Conservation (phyloP, 2,797 vertebrate genomes). For the Coreius guichenoti region DNA sequence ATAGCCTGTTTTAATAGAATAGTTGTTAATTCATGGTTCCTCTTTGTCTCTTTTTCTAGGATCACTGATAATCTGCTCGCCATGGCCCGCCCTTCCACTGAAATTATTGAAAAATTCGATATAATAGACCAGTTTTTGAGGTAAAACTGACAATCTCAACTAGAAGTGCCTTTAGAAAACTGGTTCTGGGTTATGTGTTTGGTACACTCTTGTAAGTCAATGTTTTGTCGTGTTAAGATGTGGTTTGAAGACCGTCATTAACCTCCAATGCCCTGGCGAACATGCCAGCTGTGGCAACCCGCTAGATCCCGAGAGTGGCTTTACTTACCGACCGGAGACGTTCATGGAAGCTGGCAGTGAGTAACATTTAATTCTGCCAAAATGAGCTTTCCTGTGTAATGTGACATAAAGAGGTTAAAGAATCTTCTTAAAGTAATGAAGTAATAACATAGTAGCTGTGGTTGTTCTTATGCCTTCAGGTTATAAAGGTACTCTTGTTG, state of each 20-base stretch:
- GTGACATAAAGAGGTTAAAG: not conserved
- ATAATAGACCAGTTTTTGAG: slow-evolving; percentile 92
- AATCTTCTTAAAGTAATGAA: not conserved
- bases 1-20: not conserved
- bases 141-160: slow-evolving; percentile 69
- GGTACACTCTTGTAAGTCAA: slow-evolving; percentile 42
- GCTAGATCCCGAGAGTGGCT: slow-evolving; percentile 91
- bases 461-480: not conserved
- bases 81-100: slow-evolving; percentile 94
- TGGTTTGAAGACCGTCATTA: slow-evolving; percentile 93
- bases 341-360: slow-evolving; percentile 98
- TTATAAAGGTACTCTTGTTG: slow-evolving; percentile 23
- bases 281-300: slow-evolving; percentile 94
- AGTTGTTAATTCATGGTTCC: not conserved
- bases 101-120: slow-evolving; percentile 88
- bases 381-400: not conserved
- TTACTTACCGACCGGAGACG: slow-evolving; percentile 92
- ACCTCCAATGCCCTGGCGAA: slow-evolving; percentile 94
- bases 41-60: slow-evolving; percentile 78
- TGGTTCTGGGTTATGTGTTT: not conserved
- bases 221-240: slow-evolving; percentile 72
- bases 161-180: not conserved
- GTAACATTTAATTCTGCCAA: slow-evolving; percentile 60
- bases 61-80: slow-evolving; percentile 92
- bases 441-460: not conserved